Evolutionary conservation across 92 coral and sea anemone genomes (phyloP).

Genomic region (Pocillopora grandis): DNA sequence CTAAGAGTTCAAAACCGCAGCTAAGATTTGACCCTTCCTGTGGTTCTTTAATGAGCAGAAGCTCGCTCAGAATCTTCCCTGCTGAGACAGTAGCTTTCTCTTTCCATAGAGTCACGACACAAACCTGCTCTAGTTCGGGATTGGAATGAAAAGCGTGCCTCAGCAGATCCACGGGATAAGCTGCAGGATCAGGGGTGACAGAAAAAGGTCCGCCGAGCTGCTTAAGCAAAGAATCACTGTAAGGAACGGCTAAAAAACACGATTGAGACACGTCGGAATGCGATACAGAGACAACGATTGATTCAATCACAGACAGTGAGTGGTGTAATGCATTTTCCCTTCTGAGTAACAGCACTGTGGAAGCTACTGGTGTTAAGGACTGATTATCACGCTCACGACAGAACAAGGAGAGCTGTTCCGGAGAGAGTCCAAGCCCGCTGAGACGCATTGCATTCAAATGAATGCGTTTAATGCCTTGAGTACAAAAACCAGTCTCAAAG

Average conservation of each 20-base stretch:
- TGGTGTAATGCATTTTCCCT: constrained; percentile 90
- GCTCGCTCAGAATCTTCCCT: constrained; percentile 64
- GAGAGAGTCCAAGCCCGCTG: constrained; percentile 74
- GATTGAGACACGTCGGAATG: constrained; percentile 28
- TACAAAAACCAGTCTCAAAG: constrained; percentile 69
- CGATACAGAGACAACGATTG: constrained; percentile 26
- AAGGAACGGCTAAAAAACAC: constrained; percentile 66
- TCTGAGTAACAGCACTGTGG: constrained; percentile 75
- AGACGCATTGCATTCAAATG: constrained; percentile 63
- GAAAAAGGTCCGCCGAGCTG: constrained; percentile 73
- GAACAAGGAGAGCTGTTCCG: constrained; percentile 74
- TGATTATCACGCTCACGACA: constrained; percentile 57
- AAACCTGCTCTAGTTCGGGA: constrained; percentile 94
- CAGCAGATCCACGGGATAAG: constrained; percentile 72
- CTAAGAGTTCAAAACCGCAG: constrained; percentile 85
- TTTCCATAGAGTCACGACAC: constrained; percentile 74
- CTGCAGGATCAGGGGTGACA: constrained; percentile 65
- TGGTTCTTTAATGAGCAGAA: constrained; percentile 47
- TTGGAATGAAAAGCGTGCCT: constrained; percentile 86
- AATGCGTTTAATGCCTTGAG: constrained; percentile 75
- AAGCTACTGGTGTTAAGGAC: constrained; percentile 42
- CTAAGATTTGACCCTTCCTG: neutral
- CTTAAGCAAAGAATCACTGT: constrained; percentile 67
- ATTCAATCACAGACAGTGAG: constrained; percentile 56
- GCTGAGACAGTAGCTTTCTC: constrained; percentile 72